Conservation (phyloP, 2,113 vertebrate genomes). For the Notothenia rossii region DNA sequence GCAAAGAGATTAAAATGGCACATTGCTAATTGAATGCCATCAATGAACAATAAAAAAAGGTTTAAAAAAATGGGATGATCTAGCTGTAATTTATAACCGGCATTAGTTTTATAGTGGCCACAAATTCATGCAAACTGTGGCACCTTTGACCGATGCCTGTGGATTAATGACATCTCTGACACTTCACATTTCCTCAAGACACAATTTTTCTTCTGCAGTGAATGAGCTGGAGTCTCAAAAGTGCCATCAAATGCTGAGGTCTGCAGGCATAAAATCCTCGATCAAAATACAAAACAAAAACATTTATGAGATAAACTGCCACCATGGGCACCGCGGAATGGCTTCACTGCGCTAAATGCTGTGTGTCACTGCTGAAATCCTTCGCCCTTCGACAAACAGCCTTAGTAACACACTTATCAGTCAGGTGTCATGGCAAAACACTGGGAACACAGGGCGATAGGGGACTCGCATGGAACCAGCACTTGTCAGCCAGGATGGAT, state of each 20-base stretch:
- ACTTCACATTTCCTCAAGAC: constrained; percentile 46
- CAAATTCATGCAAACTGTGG: constrained; percentile 19
- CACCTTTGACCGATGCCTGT: constrained; percentile 26
- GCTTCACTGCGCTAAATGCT: constrained; percentile 67
- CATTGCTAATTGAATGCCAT: constrained; percentile 12
- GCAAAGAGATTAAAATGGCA: constrained; percentile 15
- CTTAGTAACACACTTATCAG: constrained; percentile 74
- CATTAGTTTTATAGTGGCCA: constrained; percentile 21
- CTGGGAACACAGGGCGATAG: constrained; percentile 69
- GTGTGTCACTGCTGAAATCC: constrained; percentile 54
- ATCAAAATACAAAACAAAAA: constrained; percentile 56
- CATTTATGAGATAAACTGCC: constrained; percentile 61
- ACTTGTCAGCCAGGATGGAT: constrained; percentile 82
- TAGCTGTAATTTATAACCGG: constrained; percentile 4
- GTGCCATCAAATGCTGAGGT: constrained; percentile 33
- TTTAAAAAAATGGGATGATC: neutral
- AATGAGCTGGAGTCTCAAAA: constrained; percentile 44
- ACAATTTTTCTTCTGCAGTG: constrained; percentile 31
- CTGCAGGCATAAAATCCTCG: constrained; percentile 39
- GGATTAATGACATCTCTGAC: constrained; percentile 50
- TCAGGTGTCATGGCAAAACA: constrained; percentile 79
- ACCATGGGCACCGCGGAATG: constrained; percentile 24
- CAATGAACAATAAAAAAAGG: constrained; percentile 5
- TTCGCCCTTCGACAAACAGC: constrained; percentile 37
- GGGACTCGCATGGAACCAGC: constrained; percentile 72